Base-by-base conservation (phyloP, 2,888 invertebrate genomes). In the Heliconius sara region DNA sequence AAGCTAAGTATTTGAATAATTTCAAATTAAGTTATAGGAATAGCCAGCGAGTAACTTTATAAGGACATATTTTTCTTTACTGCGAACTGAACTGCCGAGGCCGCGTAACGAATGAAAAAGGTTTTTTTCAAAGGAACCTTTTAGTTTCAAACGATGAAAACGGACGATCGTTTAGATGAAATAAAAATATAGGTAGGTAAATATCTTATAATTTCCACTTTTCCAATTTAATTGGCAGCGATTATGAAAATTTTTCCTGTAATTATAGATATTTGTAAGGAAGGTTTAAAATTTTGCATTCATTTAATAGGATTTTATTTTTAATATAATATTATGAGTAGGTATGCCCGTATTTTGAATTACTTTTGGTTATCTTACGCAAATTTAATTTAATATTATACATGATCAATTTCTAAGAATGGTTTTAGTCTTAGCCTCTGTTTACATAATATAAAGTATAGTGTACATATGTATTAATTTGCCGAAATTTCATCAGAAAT, bases 131-230 rank as follows among this genome's bases (percentile, higher is more conserved):
- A 60, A 73, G 60, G 39, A 34, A 34, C 60, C 73, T 60, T 73
- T 73, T 39, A 60, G 60, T 73, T 60, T 60, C 60, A 60, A 73
- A 73, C 57, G 73, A n/a, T 34, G 57, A 60, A 73, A 57, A 60
- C n/a, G 3, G 57, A 57, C 57, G 73, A 73, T 39, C 30, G n/a
- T 73, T 60, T 30, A 57, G 22, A 34, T n/a, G 22, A 57, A 73
- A 71, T 71, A 52, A 57, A 25, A 60, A n/a, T 22, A 52, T 52
- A 19, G 9, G 19, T 52, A 52, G 4, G 22, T 52, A n/a, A 22
- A 47, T 73, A n/a, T n/a, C n/a, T 34, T 57, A 34, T 57, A 57
- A 57, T 34, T 57, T 57, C 30, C 57, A 1, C 30, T n/a, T 60
- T 57, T 34, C 16, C 27, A n/a, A 30, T 57, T 57, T 73, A 73